phyloP scores from a whole-genome alignment of 2,113 vertebrate species.

The Lophochroa leadbeateri region DNA sequence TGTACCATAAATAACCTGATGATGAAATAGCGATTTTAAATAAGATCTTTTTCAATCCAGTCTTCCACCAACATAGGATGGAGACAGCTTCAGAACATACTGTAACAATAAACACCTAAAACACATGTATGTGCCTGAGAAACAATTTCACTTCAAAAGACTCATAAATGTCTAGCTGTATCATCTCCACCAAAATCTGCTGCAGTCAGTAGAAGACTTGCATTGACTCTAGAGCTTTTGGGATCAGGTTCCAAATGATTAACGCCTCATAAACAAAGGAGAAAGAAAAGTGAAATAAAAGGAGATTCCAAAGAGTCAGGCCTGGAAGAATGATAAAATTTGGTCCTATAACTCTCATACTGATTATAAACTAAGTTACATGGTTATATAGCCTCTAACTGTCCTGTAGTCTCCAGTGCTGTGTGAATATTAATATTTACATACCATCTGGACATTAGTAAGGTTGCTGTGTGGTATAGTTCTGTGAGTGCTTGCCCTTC shows the following conservation, averaged over 20 bases:
- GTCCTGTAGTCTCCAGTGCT: constrained; percentile 45
- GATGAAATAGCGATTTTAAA: background rate
- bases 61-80: background rate
- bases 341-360: constrained; percentile 43
- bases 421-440: constrained; percentile 68
- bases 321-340: constrained; percentile 43
- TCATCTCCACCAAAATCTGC: background rate
- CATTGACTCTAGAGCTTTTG: background rate
- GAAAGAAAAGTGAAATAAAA: background rate
- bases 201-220: constrained; percentile 30
- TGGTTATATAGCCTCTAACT: constrained; percentile 22
- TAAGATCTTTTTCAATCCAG: background rate
- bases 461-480: background rate
- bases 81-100: background rate
- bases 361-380: constrained; percentile 55
- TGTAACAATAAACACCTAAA: background rate
- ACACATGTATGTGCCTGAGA: background rate
- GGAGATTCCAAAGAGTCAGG: constrained; percentile 10
- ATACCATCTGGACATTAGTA: constrained; percentile 25
- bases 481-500: constrained; percentile 46
- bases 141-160: constrained; percentile 8
- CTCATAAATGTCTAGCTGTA: background rate
- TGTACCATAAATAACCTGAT: background rate
- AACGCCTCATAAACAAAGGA: constrained; percentile 40
- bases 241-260: background rate